A percentile compares a stretch with the other conserved stretches of the same genome.
phyloP scores from a whole-genome alignment of 2,888 invertebrate species.

The Stegana nigrithorax region DNA sequence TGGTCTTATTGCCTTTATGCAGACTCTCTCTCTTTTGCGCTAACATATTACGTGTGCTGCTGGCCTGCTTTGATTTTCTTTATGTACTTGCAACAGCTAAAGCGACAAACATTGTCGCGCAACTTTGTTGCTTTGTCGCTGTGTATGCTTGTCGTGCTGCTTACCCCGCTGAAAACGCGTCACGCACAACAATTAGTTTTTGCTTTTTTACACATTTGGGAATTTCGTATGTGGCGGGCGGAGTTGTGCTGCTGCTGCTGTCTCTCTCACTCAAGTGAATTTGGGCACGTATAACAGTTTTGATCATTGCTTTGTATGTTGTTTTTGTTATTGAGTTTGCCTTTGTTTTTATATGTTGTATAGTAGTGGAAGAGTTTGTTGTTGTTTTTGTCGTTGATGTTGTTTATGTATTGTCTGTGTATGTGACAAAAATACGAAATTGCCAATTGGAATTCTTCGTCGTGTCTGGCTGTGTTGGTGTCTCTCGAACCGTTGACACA shows the following conservation, averaged over 20 bases:
- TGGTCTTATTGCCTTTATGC: not conserved
- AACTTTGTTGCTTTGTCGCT: conserved; percentile 38
- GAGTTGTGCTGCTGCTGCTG: conserved; percentile 30
- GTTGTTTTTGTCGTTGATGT: conserved; percentile 31
- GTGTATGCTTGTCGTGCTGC: conserved; percentile 41
- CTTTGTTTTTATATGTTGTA: conserved; percentile 25
- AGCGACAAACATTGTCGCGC: conserved; percentile 7
- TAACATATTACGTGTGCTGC: too few species aligned
- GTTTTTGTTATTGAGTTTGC: not conserved
- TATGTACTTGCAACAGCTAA: conserved; percentile 1
- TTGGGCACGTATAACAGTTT: conserved; percentile 28
- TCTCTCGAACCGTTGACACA: not conserved
- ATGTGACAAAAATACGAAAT: conserved; percentile 67
- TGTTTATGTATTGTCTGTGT: conserved; percentile 54
- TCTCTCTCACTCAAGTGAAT: conserved; percentile 29
- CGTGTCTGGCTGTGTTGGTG: conserved; percentile 25
- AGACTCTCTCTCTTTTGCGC: conserved; percentile 25
- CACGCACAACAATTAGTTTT: conserved; percentile 67
- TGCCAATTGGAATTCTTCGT: conserved; percentile 49
- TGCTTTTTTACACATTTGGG: conserved; percentile 63
- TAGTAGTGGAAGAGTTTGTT: conserved; percentile 32
- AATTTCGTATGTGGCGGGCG: conserved; percentile 52
- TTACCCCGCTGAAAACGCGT: conserved; percentile 33
- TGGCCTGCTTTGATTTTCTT: conserved; percentile 34
- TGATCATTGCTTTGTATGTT: conserved; percentile 16